A percentile compares a stretch with the other conserved stretches of the same genome.
phyloP scores from a whole-genome alignment of 2,113 vertebrate species.

The Cairina moschata region DNA sequence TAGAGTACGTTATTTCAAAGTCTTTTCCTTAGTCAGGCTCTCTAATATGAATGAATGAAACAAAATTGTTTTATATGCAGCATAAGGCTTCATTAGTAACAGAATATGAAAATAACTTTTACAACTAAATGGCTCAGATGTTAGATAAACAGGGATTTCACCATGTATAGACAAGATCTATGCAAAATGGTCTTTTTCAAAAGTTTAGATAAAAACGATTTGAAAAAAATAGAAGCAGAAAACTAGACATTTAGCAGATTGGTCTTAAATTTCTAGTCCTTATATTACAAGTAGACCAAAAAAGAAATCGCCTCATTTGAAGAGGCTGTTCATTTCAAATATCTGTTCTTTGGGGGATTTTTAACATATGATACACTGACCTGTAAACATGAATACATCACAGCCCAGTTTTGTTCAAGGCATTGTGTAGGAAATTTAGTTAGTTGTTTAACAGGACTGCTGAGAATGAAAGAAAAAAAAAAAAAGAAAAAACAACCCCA shows the following conservation, averaged over 20 bases:
- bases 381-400: not conserved
- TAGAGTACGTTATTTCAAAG: not conserved
- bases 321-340: not conserved
- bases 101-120: not conserved
- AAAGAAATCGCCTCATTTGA: not conserved
- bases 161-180: not conserved
- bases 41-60: constrained; percentile 11
- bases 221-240: not conserved
- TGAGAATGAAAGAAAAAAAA: not conserved
- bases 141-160: not conserved
- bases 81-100: not conserved
- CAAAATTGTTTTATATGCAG: not conserved
- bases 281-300: not conserved
- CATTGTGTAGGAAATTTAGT: not conserved
- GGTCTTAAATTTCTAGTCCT: not conserved
- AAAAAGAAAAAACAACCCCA: not conserved
- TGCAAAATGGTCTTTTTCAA: not conserved
- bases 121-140: not conserved
- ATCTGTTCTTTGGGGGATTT: rapidly evolving
- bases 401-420: not conserved
- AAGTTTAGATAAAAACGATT: not conserved
- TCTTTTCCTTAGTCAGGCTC: not conserved
- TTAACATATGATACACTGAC: not conserved
- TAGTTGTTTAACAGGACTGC: not conserved
- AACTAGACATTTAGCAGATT: not conserved